These are phyloP conservation scores for Mythimna pallens DNA, from an alignment of 2,888 invertebrate species.

Conservation along the genomic window DNA sequence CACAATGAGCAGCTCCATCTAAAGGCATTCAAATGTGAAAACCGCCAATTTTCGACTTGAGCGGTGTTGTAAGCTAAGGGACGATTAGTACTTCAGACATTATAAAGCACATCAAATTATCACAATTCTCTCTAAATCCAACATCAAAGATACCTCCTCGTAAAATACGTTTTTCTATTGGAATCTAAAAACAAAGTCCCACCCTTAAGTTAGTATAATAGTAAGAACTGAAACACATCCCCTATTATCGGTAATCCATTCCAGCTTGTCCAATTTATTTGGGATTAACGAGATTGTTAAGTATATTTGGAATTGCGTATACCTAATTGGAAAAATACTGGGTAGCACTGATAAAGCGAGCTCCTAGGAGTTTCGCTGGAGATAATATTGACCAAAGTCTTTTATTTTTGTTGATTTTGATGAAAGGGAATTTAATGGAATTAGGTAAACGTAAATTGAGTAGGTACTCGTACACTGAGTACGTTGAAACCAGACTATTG, in stretches of 20 bases:
- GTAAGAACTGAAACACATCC: slow-evolving; percentile 40
- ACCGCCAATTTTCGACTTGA: too few species aligned
- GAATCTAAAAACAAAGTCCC: slow-evolving; percentile 34
- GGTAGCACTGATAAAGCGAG: slow-evolving; percentile 26
- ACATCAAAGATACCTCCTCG: background rate
- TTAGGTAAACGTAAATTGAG: background rate
- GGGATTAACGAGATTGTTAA: slow-evolving; percentile 59
- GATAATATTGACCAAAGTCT: background rate
- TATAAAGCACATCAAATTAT: background rate
- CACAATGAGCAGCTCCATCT: too few species aligned
- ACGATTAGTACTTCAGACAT: background rate
- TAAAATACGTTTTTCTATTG: slow-evolving; percentile 33
- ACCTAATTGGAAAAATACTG: slow-evolving; percentile 56
- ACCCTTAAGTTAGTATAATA: slow-evolving; percentile 32
- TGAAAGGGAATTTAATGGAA: slow-evolving; percentile 3
- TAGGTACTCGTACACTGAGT: background rate
- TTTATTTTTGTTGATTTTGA: slow-evolving; percentile 16
- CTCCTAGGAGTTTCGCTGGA: slow-evolving; percentile 6
- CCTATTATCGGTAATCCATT: slow-evolving; percentile 59
- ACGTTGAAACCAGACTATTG: background rate
- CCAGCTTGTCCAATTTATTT: slow-evolving; percentile 62
- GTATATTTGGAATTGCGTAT: slow-evolving; percentile 46
- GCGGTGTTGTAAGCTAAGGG: too few species aligned
- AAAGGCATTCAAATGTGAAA: too few species aligned
- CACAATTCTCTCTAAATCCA: background rate